These are phyloP conservation scores for Harpalus rufipes DNA, from an alignment of 2,888 invertebrate species.

Conservation along the genomic window DNA sequence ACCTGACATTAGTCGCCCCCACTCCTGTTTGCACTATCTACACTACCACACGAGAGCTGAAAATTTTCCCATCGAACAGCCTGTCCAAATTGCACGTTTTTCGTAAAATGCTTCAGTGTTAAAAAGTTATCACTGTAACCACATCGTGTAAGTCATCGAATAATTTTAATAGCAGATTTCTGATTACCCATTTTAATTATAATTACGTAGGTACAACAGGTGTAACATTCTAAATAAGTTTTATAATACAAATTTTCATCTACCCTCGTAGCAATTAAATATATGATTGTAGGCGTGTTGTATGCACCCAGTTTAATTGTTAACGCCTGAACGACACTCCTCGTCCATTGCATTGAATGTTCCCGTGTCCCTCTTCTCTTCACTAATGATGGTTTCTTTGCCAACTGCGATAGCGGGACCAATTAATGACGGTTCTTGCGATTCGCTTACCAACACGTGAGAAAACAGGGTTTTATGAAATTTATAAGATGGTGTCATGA, in stretches of 20 bases:
- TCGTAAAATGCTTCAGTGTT: too few species aligned
- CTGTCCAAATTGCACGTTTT: too few species aligned
- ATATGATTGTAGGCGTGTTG: slow-evolving; percentile 12
- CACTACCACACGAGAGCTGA: too few species aligned
- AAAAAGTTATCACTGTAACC: too few species aligned
- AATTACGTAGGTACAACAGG: neutral
- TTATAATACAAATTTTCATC: neutral
- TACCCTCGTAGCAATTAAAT: slow-evolving; percentile 31
- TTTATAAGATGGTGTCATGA: neutral
- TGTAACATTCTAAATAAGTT: neutral
- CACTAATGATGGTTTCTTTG: slow-evolving; percentile 43
- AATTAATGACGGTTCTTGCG: slow-evolving; percentile 38
- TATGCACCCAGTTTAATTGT: slow-evolving; percentile 30
- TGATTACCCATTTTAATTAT: neutral
- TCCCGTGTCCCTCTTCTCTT: neutral
- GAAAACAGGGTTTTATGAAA: neutral
- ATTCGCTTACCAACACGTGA: neutral
- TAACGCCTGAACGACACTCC: slow-evolving; percentile 33
- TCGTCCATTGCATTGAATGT: neutral
- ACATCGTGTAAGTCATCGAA: too few species aligned
- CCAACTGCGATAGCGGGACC: slow-evolving; percentile 38
- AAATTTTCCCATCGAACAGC: too few species aligned
- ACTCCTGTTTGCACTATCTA: too few species aligned
- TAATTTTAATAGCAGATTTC: too few species aligned
- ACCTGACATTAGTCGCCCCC: too few species aligned